A percentile compares a stretch with the other conserved stretches of the same genome.
Conservation (phyloP, 2,113 vertebrate genomes). For the Taurulus bubalis region DNA sequence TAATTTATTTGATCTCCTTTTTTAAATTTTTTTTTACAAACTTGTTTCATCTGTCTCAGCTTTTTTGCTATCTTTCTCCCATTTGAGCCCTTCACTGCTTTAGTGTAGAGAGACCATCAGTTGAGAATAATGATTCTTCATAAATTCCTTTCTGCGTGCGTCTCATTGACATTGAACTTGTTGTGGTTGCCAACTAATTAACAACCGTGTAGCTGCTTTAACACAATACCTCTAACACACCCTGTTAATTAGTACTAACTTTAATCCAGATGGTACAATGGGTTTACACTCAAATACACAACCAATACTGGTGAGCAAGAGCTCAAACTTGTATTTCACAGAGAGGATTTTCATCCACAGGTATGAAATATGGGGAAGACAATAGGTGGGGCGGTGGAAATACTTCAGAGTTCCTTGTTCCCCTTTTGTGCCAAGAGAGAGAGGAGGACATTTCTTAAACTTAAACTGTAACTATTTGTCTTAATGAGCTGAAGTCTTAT, state of each 20-base stretch:
- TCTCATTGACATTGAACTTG: not conserved
- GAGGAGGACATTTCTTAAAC: not conserved
- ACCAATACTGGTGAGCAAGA: constrained; percentile 12
- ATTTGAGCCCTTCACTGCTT: not conserved
- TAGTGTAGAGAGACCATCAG: not conserved
- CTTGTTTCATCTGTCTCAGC: not conserved
- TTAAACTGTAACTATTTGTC: not conserved
- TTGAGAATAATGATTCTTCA: not conserved
- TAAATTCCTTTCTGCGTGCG: not conserved
- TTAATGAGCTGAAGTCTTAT: not conserved
- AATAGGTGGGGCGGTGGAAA: constrained; percentile 20
- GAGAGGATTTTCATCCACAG: not conserved
- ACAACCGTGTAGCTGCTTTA: not conserved
- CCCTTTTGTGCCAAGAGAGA: constrained; percentile 1
- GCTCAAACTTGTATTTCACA: not conserved
- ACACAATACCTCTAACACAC: constrained; percentile 15
- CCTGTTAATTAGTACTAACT: not conserved
- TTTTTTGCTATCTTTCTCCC: not conserved
- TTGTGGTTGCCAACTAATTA: not conserved
- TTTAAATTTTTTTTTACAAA: not conserved
- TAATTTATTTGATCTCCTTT: not conserved
- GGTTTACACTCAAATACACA: not conserved
- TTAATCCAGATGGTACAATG: constrained; percentile 2
- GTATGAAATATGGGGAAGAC: constrained; percentile 9
- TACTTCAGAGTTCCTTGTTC: not conserved